These are phyloP conservation scores for Exephanes ischioxanthus DNA, from an alignment of 2,888 invertebrate species.

Conservation along the genomic window DNA sequence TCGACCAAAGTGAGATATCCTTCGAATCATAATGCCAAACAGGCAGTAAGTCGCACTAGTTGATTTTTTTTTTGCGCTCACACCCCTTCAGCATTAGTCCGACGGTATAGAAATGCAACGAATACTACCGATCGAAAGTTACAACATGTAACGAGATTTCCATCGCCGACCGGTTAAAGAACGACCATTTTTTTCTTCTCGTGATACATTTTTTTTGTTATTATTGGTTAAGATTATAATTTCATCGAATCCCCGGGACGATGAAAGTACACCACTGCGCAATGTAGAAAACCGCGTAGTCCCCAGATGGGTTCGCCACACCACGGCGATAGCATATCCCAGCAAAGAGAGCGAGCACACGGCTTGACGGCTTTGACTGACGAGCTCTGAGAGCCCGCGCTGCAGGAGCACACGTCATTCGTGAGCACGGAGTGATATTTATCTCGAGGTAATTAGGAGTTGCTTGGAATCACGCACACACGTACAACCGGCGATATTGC, in stretches of 20 bases:
- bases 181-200: not conserved
- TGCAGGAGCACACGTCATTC: conserved; percentile 82
- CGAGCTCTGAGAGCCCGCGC: conserved; percentile 77
- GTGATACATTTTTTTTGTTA: not conserved
- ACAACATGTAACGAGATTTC: conserved; percentile 3
- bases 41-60: not conserved
- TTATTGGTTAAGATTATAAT: conserved; percentile 35
- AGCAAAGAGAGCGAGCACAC: conserved; percentile 60
- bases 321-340: conserved; percentile 78
- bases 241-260: conserved; percentile 20
- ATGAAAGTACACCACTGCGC: conserved; percentile 29
- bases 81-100: not conserved
- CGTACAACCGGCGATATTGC: conserved; percentile 22
- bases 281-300: conserved; percentile 27
- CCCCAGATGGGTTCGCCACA: conserved; percentile 62
- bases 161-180: conserved; percentile 10
- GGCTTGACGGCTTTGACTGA: conserved; percentile 80
- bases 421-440: conserved; percentile 80
- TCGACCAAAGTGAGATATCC: too few species aligned
- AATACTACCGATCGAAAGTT: conserved; percentile 2
- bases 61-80: not conserved
- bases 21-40: not conserved
- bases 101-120: not conserved
- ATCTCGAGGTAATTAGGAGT: conserved; percentile 82
- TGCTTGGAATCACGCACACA: conserved; percentile 77